Evolutionary conservation across 1,140 invertebrate genomes (phyloP).

Genomic region (Dolichoris vasculosae): DNA sequence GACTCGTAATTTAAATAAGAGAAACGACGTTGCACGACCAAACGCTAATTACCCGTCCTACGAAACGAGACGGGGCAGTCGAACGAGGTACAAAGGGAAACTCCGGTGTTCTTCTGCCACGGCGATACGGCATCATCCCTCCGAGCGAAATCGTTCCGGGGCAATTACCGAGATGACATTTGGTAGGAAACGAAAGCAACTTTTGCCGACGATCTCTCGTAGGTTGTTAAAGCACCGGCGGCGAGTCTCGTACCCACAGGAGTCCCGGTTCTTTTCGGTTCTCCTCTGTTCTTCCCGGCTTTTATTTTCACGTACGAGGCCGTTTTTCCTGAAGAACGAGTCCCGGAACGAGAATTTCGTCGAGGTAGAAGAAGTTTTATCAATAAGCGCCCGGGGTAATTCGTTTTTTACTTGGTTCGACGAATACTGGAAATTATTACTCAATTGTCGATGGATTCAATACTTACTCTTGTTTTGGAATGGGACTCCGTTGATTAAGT

Average conservation of each 20-base stretch:
- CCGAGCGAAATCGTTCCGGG: not conserved
- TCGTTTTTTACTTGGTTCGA: too few relatives aligned
- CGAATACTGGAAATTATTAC: not conserved
- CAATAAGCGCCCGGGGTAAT: too few relatives aligned
- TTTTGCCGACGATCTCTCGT: not conserved
- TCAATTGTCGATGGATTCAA: not conserved
- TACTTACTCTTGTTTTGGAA: not conserved
- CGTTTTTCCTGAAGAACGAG: not conserved
- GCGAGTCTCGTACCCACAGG: too few relatives aligned
- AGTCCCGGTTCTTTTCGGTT: not conserved
- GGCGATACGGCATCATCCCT: not conserved
- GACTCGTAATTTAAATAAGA: not conserved
- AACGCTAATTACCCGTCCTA: not conserved
- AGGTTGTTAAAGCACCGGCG: not conserved
- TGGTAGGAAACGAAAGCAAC: not conserved
- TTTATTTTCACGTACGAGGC: not conserved
- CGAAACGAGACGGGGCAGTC: not conserved
- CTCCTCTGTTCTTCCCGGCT: not conserved
- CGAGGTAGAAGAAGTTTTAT: not conserved
- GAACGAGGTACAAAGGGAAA: not conserved
- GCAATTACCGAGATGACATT: constrained; percentile 18
- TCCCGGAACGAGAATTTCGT: not conserved
- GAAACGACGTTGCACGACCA: not conserved
- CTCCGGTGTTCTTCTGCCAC: not conserved
- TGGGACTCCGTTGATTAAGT: not conserved